Conservation (phyloP, 2,113 vertebrate genomes). For the Eurystomus gularis region DNA sequence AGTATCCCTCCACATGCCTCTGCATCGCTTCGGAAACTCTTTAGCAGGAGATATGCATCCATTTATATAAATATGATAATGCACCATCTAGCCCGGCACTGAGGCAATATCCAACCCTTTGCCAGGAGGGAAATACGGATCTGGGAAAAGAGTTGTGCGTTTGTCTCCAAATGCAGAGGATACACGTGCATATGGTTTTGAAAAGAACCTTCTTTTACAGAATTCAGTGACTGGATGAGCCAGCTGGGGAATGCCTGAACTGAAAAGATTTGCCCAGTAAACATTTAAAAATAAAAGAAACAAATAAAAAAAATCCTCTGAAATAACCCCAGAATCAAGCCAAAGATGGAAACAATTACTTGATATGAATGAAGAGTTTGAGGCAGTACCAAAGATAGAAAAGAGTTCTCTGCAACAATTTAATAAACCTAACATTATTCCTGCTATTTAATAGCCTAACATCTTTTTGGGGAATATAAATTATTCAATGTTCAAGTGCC, state of each 20-base stretch:
- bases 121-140: not conserved
- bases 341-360: not conserved
- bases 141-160: not conserved
- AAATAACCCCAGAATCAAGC: not conserved
- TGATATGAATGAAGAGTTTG: not conserved
- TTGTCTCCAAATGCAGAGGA: not conserved
- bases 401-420: not conserved
- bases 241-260: not conserved
- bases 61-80: not conserved
- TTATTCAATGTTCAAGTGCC: constrained; percentile 49
- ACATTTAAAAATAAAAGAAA: not conserved
- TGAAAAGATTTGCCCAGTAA: not conserved
- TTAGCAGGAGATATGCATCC: not conserved
- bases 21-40: not conserved
- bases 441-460: constrained; percentile 52
- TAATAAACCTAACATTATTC: constrained; percentile 33
- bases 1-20: not conserved
- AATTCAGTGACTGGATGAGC: not conserved
- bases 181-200: rapidly evolving
- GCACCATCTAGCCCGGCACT: not conserved
- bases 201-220: not conserved
- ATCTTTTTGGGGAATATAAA: constrained; percentile 46
- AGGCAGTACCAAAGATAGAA: not conserved
- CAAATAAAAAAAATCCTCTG: not conserved
- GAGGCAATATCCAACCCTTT: not conserved